phyloP scores from a whole-genome alignment of 2,888 invertebrate species.

The Agrochola lychnidis region DNA sequence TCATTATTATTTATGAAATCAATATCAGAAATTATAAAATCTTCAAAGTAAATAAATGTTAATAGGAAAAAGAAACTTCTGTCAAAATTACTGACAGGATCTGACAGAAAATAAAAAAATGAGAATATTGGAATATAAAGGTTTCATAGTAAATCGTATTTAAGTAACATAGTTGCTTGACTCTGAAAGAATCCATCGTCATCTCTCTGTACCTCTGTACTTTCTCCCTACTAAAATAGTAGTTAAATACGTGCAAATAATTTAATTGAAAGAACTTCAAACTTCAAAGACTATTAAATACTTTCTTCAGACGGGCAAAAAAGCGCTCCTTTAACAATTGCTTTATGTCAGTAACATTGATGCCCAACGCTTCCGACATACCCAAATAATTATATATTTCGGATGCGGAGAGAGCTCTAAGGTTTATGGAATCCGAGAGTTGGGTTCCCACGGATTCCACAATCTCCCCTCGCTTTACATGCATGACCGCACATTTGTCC shows the following conservation, averaged over 20 bases:
- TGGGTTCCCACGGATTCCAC: too few species aligned
- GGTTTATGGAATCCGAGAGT: too few species aligned
- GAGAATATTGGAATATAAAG: background rate
- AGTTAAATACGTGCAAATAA: background rate
- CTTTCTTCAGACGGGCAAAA: too few species aligned
- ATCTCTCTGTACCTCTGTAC: background rate
- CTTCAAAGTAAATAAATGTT: background rate
- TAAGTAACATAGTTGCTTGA: background rate
- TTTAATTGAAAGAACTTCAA: background rate
- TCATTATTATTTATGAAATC: conserved; percentile 33
- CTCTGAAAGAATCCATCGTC: background rate
- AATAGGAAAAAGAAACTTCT: background rate
- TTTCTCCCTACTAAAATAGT: background rate
- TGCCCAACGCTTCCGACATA: too few species aligned
- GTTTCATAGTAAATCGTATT: background rate
- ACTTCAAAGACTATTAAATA: too few species aligned
- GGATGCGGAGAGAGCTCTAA: too few species aligned
- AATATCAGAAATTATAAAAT: background rate
- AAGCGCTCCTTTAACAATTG: too few species aligned
- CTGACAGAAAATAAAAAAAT: background rate
- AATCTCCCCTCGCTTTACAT: too few species aligned
- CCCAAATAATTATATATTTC: too few species aligned
- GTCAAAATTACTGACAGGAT: conserved; percentile 15
- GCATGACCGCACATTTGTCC: too few species aligned
- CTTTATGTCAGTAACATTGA: too few species aligned